A percentile compares a stretch with the other conserved stretches of the same genome.
phyloP scores from a whole-genome alignment of 2,113 vertebrate genomes.

The Mastomys coucha region DNA sequence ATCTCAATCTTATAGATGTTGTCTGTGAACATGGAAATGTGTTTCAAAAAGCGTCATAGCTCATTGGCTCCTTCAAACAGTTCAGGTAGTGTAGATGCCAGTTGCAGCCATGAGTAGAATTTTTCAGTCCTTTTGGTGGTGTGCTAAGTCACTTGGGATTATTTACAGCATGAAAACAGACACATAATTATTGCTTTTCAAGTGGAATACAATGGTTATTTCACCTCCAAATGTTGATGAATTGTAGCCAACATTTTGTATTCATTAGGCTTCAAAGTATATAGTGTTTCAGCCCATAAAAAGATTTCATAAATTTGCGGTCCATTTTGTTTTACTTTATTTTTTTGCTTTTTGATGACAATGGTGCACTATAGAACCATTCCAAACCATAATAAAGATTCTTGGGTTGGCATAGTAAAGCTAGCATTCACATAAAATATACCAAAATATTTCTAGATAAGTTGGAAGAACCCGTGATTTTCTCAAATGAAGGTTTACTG shows the following conservation, averaged over 20 bases:
- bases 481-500: background rate
- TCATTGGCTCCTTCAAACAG: background rate
- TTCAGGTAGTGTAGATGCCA: conserved; percentile 21
- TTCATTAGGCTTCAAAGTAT: conserved; percentile 32
- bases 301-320: conserved; percentile 43
- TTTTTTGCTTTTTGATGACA: background rate
- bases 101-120: background rate
- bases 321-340: conserved; percentile 1
- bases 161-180: conserved; percentile 37
- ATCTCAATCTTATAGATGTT: background rate
- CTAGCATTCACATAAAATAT: background rate
- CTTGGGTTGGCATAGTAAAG: conserved; percentile 31
- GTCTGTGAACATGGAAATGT: background rate
- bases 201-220: conserved; percentile 25
- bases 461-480: background rate
- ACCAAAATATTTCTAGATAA: conserved; percentile 19
- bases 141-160: background rate
- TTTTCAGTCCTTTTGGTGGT: background rate
- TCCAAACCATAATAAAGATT: background rate
- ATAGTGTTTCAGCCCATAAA: conserved; percentile 27
- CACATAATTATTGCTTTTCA: conserved; percentile 58
- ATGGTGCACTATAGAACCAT: background rate
- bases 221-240: conserved; percentile 25
- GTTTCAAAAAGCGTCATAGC: background rate
- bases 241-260: conserved; percentile 13